phyloP scores from a whole-genome alignment of 2,113 vertebrate species.

The Proterorhinus semilunaris region DNA sequence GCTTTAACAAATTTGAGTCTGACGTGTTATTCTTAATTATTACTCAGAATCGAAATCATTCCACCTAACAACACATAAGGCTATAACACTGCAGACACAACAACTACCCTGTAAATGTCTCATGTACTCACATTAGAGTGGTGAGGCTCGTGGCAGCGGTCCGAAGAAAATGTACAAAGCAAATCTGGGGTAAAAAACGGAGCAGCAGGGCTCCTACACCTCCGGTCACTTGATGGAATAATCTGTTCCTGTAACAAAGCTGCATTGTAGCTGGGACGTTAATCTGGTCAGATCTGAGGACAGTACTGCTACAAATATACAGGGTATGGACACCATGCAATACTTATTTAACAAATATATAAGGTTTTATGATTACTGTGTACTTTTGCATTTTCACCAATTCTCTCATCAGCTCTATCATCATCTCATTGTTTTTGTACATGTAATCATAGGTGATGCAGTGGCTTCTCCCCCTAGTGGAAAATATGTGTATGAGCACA shows the following conservation, averaged over 20 bases:
- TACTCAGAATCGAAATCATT: no score
- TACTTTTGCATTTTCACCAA: not conserved
- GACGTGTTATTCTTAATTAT: no score
- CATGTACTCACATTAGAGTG: constrained; percentile 40
- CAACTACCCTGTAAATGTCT: not conserved
- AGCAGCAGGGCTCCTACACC: constrained; percentile 54
- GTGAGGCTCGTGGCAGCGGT: constrained; percentile 20
- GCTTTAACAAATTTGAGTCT: no score
- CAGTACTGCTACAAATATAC: constrained; percentile 40
- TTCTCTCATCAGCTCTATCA: not conserved
- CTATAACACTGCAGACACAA: no score
- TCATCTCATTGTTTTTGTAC: not conserved
- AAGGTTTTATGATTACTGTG: no score
- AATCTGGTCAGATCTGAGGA: constrained; percentile 71
- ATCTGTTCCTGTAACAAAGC: constrained; percentile 78
- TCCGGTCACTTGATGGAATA: constrained; percentile 81
- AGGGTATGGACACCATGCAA: constrained; percentile 3
- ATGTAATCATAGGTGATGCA: constrained; percentile 29
- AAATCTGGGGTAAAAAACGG: constrained; percentile 46
- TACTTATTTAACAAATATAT: not conserved
- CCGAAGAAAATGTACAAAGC: constrained; percentile 38
- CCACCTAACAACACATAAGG: no score
- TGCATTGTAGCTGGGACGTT: constrained; percentile 72
- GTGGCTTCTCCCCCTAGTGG: constrained; percentile 43
- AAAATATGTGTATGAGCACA: constrained; percentile 52